Evolutionary conservation across 2,888 invertebrate genomes (phyloP).

Genomic region (Pristionchus japonicus): DNA sequence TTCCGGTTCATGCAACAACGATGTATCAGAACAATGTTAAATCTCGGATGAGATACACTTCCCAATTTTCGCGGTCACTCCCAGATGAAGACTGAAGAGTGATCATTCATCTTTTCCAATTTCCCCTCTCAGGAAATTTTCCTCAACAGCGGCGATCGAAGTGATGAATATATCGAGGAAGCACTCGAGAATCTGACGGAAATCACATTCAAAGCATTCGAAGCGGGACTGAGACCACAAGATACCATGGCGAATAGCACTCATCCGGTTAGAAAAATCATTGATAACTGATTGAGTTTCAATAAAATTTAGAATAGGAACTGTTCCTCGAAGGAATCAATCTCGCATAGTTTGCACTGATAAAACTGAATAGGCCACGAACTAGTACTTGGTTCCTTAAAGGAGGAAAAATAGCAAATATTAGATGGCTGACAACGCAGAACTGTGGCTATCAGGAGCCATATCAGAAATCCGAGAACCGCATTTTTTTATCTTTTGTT

Average conservation of each 20-base stretch:
- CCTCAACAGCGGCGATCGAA: background rate
- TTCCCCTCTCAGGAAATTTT: background rate
- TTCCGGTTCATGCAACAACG: background rate
- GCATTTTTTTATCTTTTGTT: too few relatives aligned
- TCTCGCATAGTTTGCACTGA: too few relatives aligned
- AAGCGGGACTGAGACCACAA: constrained; percentile 33
- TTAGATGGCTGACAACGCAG: too few relatives aligned
- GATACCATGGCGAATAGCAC: background rate
- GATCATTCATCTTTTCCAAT: background rate
- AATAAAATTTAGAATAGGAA: background rate
- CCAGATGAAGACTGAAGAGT: too few relatives aligned
- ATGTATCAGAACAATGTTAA: too few relatives aligned
- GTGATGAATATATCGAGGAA: background rate
- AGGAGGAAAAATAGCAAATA: too few relatives aligned
- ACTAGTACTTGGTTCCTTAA: too few relatives aligned
- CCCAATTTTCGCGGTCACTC: background rate
- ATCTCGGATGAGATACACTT: background rate
- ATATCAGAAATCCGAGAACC: too few relatives aligned
- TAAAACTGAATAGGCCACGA: too few relatives aligned
- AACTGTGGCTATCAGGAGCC: too few relatives aligned
- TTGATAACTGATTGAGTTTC: background rate
- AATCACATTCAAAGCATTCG: background rate
- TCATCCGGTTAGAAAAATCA: background rate
- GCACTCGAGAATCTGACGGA: constrained; percentile 26
- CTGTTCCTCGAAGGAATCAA: too few relatives aligned